Base-by-base conservation (phyloP, 2,113 vertebrate genomes). In the Megaceryle maxima region DNA sequence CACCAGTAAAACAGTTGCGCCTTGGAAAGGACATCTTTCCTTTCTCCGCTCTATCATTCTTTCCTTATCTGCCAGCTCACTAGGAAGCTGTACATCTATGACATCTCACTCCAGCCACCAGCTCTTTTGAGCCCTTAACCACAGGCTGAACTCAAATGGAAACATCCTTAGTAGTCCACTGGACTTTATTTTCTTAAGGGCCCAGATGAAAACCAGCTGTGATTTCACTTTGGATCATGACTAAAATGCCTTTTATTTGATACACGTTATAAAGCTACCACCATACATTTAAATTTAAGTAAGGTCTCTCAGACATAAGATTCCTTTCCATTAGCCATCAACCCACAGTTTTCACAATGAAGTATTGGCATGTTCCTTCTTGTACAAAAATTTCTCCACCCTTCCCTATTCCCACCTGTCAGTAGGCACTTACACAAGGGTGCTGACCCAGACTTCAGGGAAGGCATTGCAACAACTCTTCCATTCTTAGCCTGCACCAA, bases 331-430 rank as follows among this genome's bases (percentile, higher is more conserved):
- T 97, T 94, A 97, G 92, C 89, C 75, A 82, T 90, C 76, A 57
- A 94, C 85, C 73, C 73, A 80, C 25, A 86, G 94, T 87, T 96
- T 97, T 96, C 96, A 97, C 89, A 96, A 95, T 41, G 69, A 92
- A 94, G 39, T n/a, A 1, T 43, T 88, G 83, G 43, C 96, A 84
- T 96, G 95, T 97, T 95, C 90, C 60, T 97, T 97, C 95, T 90
- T 92, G 94, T 66, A 86, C 41, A 59, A 63, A 31, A 76, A 56
- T 83, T 94, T 79, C 93, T 93, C 90, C 85, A 57, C 92, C 96
- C 95, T 87, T 92, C 92, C 79, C 94, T 90, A 96, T 83, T 97
- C 96, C 91, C 95, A 98, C 97, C 98, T 98, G 97, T 97, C 98
- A 98, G 97, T 93, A 94, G 17, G 63, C 95, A 94, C 94, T 96